Base-by-base conservation (phyloP, 92 coral and sea anemone species). In the Hydrozoanthus gracilis region DNA sequence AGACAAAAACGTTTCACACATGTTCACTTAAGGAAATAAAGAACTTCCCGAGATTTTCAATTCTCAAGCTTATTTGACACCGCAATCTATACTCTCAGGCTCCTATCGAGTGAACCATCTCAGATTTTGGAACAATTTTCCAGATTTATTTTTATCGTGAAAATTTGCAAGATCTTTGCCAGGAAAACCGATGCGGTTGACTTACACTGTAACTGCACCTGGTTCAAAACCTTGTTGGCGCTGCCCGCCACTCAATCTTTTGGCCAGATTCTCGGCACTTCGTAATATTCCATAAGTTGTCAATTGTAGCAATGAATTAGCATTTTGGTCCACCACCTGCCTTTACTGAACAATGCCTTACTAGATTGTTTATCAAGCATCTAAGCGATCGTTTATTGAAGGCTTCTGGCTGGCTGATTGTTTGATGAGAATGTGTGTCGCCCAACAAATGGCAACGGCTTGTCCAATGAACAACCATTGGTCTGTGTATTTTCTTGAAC, bases 281-380 rank as follows among this genome's bases (percentile, higher is more conserved):
- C 83, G 90, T 88, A 85, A 94, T 88, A 91, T 78, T 83, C 64
- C 89, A 73, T 65, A 69, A 88, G 87, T 95, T 92, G 95, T 94
- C 96, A 93, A 76, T 74, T 89, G 54, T 20, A 39, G 71, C 58
- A 69, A 62, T 71, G 86, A 87, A 94, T 94, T 94, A 94, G 98
- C 98, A 94, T 94, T 90, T 88, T 65, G 79, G 87, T 60, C 83
- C 77, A 90, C 91, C 98, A 94, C 98, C 98, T 94, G 98, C 93
- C 77, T 49, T 4, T 8, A 8, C 16, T 51, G 70, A 87, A 94
- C 98, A 94, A 94, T 84, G 82, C 83, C 89, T 75, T 72, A 83
- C 93, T 84, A 84, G 91, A 90, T 92, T 94, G 98, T 94, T 94
- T 90, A 94, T 92, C 95, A 90, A 78, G 86, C 82, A 85, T 71